Evolutionary conservation across 2,888 invertebrate species (phyloP), one percentile per base, ranked within the genome.

Genomic region (Omphaloscelis lunosa): DNA sequence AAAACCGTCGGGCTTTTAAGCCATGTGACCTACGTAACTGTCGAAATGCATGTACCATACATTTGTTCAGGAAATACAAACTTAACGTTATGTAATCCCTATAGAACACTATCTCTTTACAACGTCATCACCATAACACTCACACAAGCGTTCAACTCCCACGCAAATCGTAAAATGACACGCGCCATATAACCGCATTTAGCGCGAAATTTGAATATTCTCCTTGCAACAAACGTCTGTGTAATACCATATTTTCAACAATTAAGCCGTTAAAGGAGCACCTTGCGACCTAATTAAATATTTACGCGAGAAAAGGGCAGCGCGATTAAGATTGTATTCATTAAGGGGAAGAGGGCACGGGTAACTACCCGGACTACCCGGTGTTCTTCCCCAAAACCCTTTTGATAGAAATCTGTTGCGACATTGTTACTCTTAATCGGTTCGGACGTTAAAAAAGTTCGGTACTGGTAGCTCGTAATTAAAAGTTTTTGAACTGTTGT

Each of bases 241-340:
- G 88, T 88, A 90, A 89, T 86, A 84, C 87, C 89, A 90, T 93
- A 93, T 93, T 94, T 92, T 89, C 77, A 88, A 90, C 93, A 93
- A 94, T 94, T 93, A 95, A 95, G 93, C 90, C 85, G 89, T 94
- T 93, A 91, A 91, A 90, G 90, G 84, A 88, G 86, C 90, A 91
- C 92, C 92, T 92, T 90, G 90, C 90, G 91, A 89, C 91, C 93
- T 94, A 91, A 93, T 94, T 94, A 94, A 95, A 95, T 94, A 95
- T 95, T 95, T 93, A 94, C 91, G 89, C 88, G 87, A 90, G 91
- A 92, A 94, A 91, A 92, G 93, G 93, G 90, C 91, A 91, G 86
- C 89, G 85, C 85, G 89, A 93, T 94, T 93, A 93, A 94, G 93
- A 93, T 93, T 93, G 92, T 93, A 92, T 93, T 93, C 92, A 93